Percentiles rank a stretch among this genome's conserved stretches.
These are phyloP conservation scores for Kryptolebias ocellatus DNA, from an alignment of 2,797 vertebrate genomes.

Conservation along the genomic window DNA sequence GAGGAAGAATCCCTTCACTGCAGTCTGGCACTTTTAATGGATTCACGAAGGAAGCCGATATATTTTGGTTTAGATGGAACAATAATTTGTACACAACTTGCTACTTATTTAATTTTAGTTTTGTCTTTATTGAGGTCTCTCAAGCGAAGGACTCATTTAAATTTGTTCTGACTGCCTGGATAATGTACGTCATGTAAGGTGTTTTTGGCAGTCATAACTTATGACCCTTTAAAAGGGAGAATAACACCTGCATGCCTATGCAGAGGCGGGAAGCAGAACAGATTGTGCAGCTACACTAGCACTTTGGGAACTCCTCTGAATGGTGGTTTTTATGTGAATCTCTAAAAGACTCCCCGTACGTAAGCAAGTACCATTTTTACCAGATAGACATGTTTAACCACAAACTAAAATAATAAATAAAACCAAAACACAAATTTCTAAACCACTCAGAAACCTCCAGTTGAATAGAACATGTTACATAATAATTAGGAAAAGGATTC, in stretches of 20 bases:
- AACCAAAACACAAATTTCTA: background rate
- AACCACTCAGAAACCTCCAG: constrained; percentile 10
- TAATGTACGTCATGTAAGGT: constrained; percentile 22
- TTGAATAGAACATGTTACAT: background rate
- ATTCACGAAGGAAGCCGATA: constrained; percentile 34
- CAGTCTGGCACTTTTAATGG: constrained; percentile 37
- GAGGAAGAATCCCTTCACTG: constrained; percentile 20
- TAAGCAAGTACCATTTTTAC: constrained; percentile 28
- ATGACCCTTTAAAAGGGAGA: constrained; percentile 54
- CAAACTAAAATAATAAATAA: background rate
- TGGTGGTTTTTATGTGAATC: background rate
- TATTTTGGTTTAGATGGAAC: constrained; percentile 19
- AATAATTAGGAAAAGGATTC: no score
- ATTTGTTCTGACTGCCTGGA: constrained; percentile 35
- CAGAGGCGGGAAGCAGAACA: constrained; percentile 13
- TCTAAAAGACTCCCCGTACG: constrained; percentile 10
- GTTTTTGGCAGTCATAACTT: constrained; percentile 31
- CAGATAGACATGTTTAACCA: background rate
- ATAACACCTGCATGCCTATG: constrained; percentile 29
- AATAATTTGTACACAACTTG: constrained; percentile 18
- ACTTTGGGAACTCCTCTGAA: background rate
- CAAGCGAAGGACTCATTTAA: constrained; percentile 21
- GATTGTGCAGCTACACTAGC: constrained; percentile 26
- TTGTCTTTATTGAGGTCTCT: constrained; percentile 8
- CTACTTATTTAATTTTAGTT: constrained; percentile 23